Evolutionary conservation across 1,140 invertebrate genomes (phyloP), one percentile per base, ranked within the genome.

Genomic region (Meloidogyne chitwoodi): DNA sequence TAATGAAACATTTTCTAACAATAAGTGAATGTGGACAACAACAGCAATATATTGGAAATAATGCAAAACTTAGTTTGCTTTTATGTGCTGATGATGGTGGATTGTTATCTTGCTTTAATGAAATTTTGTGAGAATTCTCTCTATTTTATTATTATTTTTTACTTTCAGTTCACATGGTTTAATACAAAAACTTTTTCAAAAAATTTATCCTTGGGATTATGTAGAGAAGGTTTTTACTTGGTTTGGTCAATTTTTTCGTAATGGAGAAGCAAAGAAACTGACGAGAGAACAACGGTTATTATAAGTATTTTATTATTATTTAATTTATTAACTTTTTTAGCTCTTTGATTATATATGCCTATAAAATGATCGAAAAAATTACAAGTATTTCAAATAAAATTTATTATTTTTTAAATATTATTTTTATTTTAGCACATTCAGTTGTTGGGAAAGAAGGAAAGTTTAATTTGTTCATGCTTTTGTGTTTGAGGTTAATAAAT

Each of bases 181-280:
- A 19, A 27, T 73, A 27, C 71, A 73, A 14, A 41, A 95, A 65
- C 91, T 98, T 78, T 98, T 98, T 88, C 92, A 93, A 80, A 96
- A 97, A 89, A 91, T 96, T 71, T 97, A 95, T 85, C 92, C 98
- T 44, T 99, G 96, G 96, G 96, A 98, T 88, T 98, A 94, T 89
- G 92, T 99, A 85, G 92, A 83, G 70, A 63, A 74, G 67, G 66
- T 80, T 61, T 74, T 83, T 73, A 64, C 75, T 56, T 85, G 87
- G 87, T 83, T 84, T 75, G 73, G 74, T 44, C 64, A 78, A 61
- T 73, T 88, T 14, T 84, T 87, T 64, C 81, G 81, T 12, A 77
- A 71, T 44, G 81, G 79, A 22, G 80, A 82, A 74, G 74, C 72
- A 14, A 76, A 80, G 34, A 86, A 26, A 80, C 83, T 79, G 77